Conservation (phyloP, 2,888 invertebrate species). For the Oscheius sp. region DNA sequence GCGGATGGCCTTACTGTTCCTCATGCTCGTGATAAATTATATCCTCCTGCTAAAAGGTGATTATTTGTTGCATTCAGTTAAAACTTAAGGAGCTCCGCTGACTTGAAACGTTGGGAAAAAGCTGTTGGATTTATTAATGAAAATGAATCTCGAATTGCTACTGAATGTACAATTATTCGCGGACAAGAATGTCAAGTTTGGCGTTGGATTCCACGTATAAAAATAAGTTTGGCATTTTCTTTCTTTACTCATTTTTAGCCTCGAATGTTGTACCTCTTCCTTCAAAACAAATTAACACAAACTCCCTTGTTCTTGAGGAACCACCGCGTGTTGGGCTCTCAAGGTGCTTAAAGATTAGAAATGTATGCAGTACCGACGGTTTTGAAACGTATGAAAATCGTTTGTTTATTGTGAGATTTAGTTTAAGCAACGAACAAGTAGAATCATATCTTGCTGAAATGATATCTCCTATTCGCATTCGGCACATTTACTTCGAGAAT, state of each 20-base stretch:
- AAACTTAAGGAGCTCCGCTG: slow-evolving; percentile 51
- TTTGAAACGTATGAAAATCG: no score
- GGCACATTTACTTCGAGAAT: slow-evolving; percentile 16
- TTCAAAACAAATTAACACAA: neutral
- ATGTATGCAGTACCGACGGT: neutral
- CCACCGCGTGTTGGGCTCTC: slow-evolving; percentile 15
- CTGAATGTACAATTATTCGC: slow-evolving; percentile 79
- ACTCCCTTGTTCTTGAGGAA: neutral
- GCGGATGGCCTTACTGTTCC: slow-evolving; percentile 79
- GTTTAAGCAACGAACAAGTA: slow-evolving; percentile 9
- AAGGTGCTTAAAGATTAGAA: slow-evolving; percentile 23
- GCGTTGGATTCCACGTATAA: slow-evolving; percentile 73
- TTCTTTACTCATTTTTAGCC: neutral
- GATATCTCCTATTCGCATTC: slow-evolving; percentile 12
- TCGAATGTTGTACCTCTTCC: neutral
- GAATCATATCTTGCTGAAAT: slow-evolving; percentile 5
- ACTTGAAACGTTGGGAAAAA: slow-evolving; percentile 80
- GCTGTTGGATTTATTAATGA: slow-evolving; percentile 80
- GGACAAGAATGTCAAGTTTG: slow-evolving; percentile 92
- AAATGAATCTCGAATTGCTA: slow-evolving; percentile 77
- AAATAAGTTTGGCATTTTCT: slow-evolving; percentile 18
- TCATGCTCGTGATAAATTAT: slow-evolving; percentile 88
- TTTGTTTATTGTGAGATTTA: no score
- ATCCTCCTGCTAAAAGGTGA: slow-evolving; percentile 77
- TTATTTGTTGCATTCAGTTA: neutral